Percentiles rank a stretch among this genome's conserved stretches.
Conservation (phyloP, 2,797 vertebrate species). For the Rhinogobio ventralis region DNA sequence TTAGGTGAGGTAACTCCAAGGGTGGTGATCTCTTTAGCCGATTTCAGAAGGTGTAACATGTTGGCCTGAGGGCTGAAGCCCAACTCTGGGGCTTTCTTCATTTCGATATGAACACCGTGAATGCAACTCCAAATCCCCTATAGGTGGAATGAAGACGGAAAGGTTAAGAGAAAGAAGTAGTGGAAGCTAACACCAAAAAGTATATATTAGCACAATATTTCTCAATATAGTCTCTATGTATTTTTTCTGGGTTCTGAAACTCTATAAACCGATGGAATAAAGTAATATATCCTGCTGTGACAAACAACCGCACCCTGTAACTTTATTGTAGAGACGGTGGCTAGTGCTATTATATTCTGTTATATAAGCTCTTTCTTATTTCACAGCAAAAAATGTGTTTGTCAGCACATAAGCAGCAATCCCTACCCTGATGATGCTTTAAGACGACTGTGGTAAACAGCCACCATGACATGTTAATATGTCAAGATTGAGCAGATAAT, state of each 20-base stretch:
- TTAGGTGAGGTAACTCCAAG: slow-evolving; percentile 89
- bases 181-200: slow-evolving; percentile 39
- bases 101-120: slow-evolving; percentile 95
- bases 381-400: slow-evolving; percentile 20
- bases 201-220: slow-evolving; percentile 46
- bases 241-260: slow-evolving; percentile 32
- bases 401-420: slow-evolving; percentile 30
- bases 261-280: slow-evolving; percentile 29
- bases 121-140: slow-evolving; percentile 99
- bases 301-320: slow-evolving; percentile 42
- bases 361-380: slow-evolving; percentile 37
- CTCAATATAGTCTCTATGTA: slow-evolving; percentile 28
- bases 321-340: slow-evolving; percentile 17
- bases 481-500: slow-evolving; percentile 42
- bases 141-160: slow-evolving; percentile 1
- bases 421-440: slow-evolving; percentile 22
- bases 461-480: slow-evolving; percentile 31
- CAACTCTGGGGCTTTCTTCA: slow-evolving; percentile 93
- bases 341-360: slow-evolving; percentile 14
- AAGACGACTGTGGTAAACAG: slow-evolving; percentile 21
- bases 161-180: slow-evolving; percentile 30
- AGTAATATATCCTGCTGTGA: slow-evolving; percentile 48
- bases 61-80: slow-evolving; percentile 94
- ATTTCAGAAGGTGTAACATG: slow-evolving; percentile 94
- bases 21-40: slow-evolving; percentile 91